Conservation (phyloP, 2,888 invertebrate genomes). For the Nezara viridula region DNA sequence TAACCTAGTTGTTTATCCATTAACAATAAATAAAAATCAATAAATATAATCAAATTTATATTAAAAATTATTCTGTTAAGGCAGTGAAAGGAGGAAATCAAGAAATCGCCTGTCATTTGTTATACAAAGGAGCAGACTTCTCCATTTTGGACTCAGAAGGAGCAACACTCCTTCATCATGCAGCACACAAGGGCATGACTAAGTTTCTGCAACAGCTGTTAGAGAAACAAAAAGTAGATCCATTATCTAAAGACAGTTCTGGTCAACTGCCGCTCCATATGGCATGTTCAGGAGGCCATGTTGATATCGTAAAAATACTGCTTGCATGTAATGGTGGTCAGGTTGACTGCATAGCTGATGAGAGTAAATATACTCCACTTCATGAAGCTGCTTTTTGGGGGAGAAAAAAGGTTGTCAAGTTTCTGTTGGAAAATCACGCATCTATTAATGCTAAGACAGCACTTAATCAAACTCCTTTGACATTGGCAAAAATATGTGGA, state of each 20-base stretch:
- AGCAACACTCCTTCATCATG: neutral
- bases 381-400: conserved; percentile 14
- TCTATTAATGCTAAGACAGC: neutral
- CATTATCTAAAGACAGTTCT: neutral
- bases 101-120: neutral
- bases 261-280: neutral
- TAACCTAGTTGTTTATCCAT: no score
- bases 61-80: conserved; percentile 9
- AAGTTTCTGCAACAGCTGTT: neutral
- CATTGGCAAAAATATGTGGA: neutral
- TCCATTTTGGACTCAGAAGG: neutral
- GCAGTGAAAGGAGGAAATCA: conserved; percentile 17
- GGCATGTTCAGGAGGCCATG: neutral
- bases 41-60: neutral
- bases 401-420: neutral
- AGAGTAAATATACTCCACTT: conserved; percentile 3
- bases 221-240: neutral
- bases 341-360: neutral
- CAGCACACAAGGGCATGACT: neutral
- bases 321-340: neutral
- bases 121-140: neutral
- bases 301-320: neutral
- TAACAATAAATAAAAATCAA: no score
- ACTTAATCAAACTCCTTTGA: neutral
- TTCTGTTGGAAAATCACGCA: neutral